Base-by-base conservation (phyloP, 2,888 invertebrate genomes). In the Stenotaenia linearis region DNA sequence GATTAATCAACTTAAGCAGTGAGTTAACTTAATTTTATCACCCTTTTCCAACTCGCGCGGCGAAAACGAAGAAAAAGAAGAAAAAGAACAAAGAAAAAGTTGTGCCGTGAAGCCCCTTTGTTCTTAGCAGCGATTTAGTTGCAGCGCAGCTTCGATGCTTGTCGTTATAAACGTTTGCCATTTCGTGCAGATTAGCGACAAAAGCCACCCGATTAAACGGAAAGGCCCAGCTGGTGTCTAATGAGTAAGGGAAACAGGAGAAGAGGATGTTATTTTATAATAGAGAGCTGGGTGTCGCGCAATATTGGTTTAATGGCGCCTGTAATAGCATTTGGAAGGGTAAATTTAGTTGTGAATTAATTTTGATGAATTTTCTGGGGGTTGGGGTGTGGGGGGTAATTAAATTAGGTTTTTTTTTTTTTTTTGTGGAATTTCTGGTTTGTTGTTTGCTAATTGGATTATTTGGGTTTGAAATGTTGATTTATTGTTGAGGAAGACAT, bases 1-100 rank as follows among this genome's bases (percentile, higher is more conserved):
- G 75, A 37, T 37, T 75, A 37, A 75, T 75, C 75, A 75, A 75
- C 30, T 37, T 75, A 18, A 75, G 75, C 75, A 15, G 75, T 75
- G 32, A 75, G 75, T 75, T 30, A 10, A 37, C 30, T 69, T 69
- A 4, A 1, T 69, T 28, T 25, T 69, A 1, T 69, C 28, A 10
- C 10, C 2, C 10, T 61, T 25, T 10, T 0, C 10, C 7, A 45
- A 45, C n/a, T n/a, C n/a, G n/a, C n/a, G n/a, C n/a, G n/a, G n/a
- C n/a, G n/a, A n/a, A n/a, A n/a, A n/a, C n/a, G n/a, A n/a, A n/a
- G n/a, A n/a, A n/a, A n/a, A n/a, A n/a, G n/a, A 45, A 45, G 12
- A 45, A n/a, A 45, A n/a, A 9, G 18, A 18, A 45, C 45, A n/a
- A 18, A n/a, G 15, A 4, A 45, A 32, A 32, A 32, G 32, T 32